A percentile compares a stretch with the other conserved stretches of the same genome.
Conservation (phyloP, 2,113 vertebrate genomes). For the Colaptes auratus region DNA sequence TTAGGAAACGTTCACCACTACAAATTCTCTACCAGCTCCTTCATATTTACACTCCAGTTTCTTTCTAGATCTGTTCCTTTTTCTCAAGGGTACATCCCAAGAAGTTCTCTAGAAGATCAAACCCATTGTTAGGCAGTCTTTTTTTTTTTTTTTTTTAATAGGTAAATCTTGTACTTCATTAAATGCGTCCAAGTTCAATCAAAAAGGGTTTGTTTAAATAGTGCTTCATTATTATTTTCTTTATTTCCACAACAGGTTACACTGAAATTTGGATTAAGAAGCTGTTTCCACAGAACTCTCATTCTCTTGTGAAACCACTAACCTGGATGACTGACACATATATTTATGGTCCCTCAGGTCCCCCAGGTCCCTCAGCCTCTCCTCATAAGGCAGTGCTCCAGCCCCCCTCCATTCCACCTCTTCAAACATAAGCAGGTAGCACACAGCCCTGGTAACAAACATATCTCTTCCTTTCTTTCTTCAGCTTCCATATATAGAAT, state of each 20-base stretch:
- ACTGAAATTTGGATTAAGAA: not conserved
- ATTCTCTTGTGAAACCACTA: not conserved
- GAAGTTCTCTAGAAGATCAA: not conserved
- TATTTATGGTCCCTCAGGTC: too few relatives aligned
- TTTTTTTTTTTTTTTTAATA: not conserved
- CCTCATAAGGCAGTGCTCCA: too few relatives aligned
- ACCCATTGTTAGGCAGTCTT: not conserved
- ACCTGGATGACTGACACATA: not conserved
- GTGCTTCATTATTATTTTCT: not conserved
- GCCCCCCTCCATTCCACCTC: too few relatives aligned
- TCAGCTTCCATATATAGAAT: too few relatives aligned
- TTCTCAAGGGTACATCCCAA: not conserved
- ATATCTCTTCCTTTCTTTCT: too few relatives aligned
- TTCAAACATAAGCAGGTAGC: too few relatives aligned
- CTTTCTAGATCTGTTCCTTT: not conserved
- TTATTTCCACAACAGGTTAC: not conserved
- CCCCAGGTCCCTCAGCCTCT: too few relatives aligned
- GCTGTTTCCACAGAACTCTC: not conserved
- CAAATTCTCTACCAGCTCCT: not conserved
- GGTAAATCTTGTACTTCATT: not conserved
- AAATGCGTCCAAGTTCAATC: not conserved
- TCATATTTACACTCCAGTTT: not conserved
- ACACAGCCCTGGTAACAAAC: too few relatives aligned
- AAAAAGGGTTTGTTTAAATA: not conserved
- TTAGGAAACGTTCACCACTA: not conserved